Conservation (phyloP, 2,113 vertebrate species). For the Muntiacus reevesi region DNA sequence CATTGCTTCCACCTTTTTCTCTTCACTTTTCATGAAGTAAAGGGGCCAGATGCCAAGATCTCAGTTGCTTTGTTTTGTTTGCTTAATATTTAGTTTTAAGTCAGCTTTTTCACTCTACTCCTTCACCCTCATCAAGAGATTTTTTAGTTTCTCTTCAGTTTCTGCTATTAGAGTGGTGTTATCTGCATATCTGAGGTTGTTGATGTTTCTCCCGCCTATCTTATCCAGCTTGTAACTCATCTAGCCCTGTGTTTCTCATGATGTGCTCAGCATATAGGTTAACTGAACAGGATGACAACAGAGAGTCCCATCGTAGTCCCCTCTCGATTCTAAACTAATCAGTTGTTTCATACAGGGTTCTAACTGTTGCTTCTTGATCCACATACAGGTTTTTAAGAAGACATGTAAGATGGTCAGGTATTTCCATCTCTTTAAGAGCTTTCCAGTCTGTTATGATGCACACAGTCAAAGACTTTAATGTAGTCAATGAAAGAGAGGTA, state of each 20-base stretch:
- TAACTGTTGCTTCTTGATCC: neutral
- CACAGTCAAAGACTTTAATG: neutral
- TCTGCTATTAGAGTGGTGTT: neutral
- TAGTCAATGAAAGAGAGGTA: neutral
- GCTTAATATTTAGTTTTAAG: neutral
- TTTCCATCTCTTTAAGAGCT: neutral
- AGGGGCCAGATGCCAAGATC: neutral
- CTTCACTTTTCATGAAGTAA: neutral
- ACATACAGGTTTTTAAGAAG: neutral
- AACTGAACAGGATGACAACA: neutral
- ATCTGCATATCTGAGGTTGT: neutral
- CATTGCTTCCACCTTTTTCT: neutral
- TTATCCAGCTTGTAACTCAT: neutral
- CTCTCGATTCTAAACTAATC: neutral
- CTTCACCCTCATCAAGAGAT: neutral
- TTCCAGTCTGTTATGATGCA: neutral
- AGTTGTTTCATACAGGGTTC: neutral
- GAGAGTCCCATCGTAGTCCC: rapidly evolving
- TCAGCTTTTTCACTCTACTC: neutral
- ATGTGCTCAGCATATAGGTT: neutral
- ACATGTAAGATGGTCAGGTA: neutral
- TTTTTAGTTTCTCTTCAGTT: neutral
- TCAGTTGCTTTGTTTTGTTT: neutral
- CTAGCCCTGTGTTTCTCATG: neutral
- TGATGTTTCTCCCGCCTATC: neutral